A percentile compares a stretch with the other conserved stretches of the same genome.
Evolutionary conservation across 2,888 invertebrate genomes (phyloP).

Genomic region (Stenolophus ochropezus): DNA sequence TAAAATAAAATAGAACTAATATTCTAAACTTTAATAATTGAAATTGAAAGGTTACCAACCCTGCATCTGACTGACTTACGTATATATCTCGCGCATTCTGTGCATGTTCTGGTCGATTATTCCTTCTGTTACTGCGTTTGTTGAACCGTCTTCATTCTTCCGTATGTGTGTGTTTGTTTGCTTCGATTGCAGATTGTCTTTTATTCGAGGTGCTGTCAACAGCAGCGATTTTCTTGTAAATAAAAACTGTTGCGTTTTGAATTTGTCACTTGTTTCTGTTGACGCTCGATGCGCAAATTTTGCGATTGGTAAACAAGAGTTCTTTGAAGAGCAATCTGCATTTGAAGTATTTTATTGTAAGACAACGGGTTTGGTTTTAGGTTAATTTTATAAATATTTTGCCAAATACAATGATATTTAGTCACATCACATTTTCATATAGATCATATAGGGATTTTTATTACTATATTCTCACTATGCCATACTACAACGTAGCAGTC

Average conservation of each 20-base stretch:
- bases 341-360: neutral
- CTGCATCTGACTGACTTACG: slow-evolving; percentile 48
- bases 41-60: too few species aligned
- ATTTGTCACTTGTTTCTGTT: slow-evolving; percentile 20
- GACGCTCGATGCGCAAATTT: neutral
- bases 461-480: neutral
- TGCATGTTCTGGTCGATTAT: slow-evolving; percentile 40
- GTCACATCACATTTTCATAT: neutral
- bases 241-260: slow-evolving; percentile 21
- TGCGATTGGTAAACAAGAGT: neutral
- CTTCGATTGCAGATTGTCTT: slow-evolving; percentile 49
- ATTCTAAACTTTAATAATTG: too few species aligned
- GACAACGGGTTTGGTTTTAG: neutral
- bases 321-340: neutral
- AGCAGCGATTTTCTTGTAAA: slow-evolving; percentile 17
- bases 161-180: slow-evolving; percentile 29
- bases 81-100: slow-evolving; percentile 52
- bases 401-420: slow-evolving; percentile 1
- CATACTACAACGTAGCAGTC: neutral
- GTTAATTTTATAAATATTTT: neutral
- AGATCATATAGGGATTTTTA: neutral
- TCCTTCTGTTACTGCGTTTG: slow-evolving; percentile 52
- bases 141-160: slow-evolving; percentile 46
- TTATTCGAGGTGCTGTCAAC: neutral
- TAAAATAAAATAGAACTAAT: too few species aligned